Evolutionary conservation across 2,113 vertebrate genomes (phyloP).

Genomic region (Neogale vison): DNA sequence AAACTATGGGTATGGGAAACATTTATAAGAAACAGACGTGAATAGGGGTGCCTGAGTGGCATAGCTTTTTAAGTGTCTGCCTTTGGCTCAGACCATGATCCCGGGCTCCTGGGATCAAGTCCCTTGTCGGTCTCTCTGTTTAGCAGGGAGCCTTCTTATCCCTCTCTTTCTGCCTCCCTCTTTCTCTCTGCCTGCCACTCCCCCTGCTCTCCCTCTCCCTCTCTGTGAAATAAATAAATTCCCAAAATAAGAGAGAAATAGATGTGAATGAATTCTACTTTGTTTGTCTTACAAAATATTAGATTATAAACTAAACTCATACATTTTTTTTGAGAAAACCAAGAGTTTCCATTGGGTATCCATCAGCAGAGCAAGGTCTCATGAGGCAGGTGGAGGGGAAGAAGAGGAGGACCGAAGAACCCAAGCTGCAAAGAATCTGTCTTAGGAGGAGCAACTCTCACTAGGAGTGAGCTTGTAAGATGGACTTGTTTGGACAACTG

Average conservation of each 20-base stretch:
- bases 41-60: not conserved
- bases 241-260: not conserved
- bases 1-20: not conserved
- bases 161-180: no score
- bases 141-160: no score
- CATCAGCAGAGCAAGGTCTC: not conserved
- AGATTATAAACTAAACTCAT: not conserved
- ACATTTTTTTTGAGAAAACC: not conserved
- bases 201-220: no score
- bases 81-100: no score
- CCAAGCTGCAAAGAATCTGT: not conserved
- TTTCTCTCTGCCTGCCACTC: no score
- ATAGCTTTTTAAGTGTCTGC: no score
- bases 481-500: not conserved
- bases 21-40: not conserved
- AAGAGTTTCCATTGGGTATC: not conserved
- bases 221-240: no score
- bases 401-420: not conserved
- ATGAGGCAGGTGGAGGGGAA: not conserved
- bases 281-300: not conserved
- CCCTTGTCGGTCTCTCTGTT: no score
- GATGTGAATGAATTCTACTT: not conserved
- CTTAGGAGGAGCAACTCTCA: not conserved
- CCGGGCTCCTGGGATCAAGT: no score
- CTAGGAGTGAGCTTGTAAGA: not conserved